A percentile compares a stretch with the other conserved stretches of the same genome.
These are phyloP conservation scores for Agrochola lota DNA, from an alignment of 2,888 invertebrate species.

Conservation along the genomic window DNA sequence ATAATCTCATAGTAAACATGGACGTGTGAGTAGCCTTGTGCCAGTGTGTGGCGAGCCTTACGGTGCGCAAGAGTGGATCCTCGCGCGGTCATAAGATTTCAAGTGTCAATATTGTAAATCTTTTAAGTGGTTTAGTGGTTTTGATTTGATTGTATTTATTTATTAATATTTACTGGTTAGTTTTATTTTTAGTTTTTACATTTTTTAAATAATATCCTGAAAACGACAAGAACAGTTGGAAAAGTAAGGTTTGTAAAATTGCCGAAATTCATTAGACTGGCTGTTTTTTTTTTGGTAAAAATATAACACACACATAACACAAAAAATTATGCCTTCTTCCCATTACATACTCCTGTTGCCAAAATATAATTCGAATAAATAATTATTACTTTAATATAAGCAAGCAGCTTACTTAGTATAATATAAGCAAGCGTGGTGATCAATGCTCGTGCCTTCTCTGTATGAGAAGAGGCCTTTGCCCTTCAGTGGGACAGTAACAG, in stretches of 20 bases:
- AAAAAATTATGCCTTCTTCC: background rate
- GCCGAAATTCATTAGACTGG: background rate
- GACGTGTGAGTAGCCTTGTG: conserved; percentile 66
- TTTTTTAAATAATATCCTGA: background rate
- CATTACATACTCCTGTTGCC: background rate
- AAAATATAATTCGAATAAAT: background rate
- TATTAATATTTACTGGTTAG: conserved; percentile 1
- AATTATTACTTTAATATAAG: background rate
- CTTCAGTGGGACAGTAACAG: too few relatives aligned
- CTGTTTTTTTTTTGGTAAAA: background rate
- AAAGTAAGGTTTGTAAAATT: background rate
- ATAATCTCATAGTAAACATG: conserved; percentile 74
- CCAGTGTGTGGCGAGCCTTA: conserved; percentile 73
- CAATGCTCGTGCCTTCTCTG: too few relatives aligned
- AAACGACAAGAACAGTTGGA: background rate
- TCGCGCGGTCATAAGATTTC: conserved; percentile 32
- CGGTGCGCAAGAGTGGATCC: conserved; percentile 65
- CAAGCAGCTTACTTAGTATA: too few relatives aligned
- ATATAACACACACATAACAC: too few relatives aligned
- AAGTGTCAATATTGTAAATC: conserved; percentile 40
- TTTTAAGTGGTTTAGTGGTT: conserved; percentile 24
- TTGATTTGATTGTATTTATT: conserved; percentile 16
- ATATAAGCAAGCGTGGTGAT: too few relatives aligned
- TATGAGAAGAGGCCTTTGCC: too few relatives aligned
- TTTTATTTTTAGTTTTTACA: background rate